phyloP scores from a whole-genome alignment of 1,140 invertebrate species.

The Eupristina koningsbergeri region DNA sequence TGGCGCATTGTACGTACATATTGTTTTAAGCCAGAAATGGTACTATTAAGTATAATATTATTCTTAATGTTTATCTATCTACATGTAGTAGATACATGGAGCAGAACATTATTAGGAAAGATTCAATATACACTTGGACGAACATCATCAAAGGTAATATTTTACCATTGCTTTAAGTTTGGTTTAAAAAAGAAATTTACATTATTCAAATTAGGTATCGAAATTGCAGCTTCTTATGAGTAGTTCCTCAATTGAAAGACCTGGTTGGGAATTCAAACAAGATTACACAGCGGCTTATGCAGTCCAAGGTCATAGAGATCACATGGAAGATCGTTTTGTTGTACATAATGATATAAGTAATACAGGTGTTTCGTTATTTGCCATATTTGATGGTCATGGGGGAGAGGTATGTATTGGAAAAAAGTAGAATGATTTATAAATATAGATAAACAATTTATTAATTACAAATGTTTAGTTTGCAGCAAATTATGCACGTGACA shows the following conservation, averaged over 20 bases:
- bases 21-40: conserved; percentile 83
- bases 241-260: conserved; percentile 71
- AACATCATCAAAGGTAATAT: conserved; percentile 73
- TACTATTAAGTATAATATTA: conserved; percentile 78
- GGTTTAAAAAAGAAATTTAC: conserved; percentile 15
- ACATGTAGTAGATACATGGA: conserved; percentile 86
- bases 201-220: conserved; percentile 60
- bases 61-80: conserved; percentile 83
- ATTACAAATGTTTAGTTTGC: conserved; percentile 79
- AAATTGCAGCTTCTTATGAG: conserved; percentile 70
- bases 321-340: conserved; percentile 93
- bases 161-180: background rate
- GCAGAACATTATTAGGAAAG: conserved; percentile 81
- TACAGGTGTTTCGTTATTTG: conserved; percentile 84
- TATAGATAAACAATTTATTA: conserved; percentile 20
- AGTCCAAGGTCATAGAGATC: conserved; percentile 87
- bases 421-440: conserved; percentile 6
- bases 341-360: conserved; percentile 75
- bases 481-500: conserved; percentile 90
- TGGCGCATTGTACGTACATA: conserved; percentile 83
- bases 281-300: conserved; percentile 87
- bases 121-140: conserved; percentile 80
- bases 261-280: conserved; percentile 85
- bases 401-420: conserved; percentile 79
- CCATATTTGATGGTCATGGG: conserved; percentile 95